These are phyloP conservation scores for Gallinago media DNA, from an alignment of 2,113 vertebrate species.

Conservation along the genomic window DNA sequence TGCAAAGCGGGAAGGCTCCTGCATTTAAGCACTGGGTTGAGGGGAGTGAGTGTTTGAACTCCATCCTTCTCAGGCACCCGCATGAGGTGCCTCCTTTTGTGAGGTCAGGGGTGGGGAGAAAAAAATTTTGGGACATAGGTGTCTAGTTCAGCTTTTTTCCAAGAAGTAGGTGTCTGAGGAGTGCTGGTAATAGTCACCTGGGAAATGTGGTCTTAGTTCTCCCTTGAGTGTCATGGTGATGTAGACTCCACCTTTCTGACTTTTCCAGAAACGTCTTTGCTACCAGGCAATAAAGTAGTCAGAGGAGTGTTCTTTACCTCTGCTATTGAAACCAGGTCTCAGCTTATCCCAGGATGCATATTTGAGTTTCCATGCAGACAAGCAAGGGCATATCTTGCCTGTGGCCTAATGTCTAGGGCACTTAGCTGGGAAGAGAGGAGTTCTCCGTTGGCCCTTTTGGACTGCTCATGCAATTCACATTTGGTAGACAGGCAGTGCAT, in stretches of 20 bases:
- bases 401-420: background rate
- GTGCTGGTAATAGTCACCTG: background rate
- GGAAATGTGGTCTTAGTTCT: background rate
- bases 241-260: background rate
- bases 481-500: background rate
- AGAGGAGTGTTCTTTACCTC: background rate
- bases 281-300: background rate
- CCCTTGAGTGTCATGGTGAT: fast-evolving
- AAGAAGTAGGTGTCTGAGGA: background rate
- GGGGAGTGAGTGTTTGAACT: background rate
- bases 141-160: background rate
- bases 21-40: background rate
- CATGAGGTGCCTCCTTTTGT: background rate
- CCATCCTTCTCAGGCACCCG: background rate
- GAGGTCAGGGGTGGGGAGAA: background rate
- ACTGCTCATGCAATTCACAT: background rate
- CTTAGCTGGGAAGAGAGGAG: background rate
- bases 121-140: background rate
- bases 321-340: background rate
- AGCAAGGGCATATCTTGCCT: background rate
- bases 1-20: background rate
- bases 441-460: background rate
- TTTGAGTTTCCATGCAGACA: background rate
- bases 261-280: background rate
- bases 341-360: fast-evolving